These are phyloP conservation scores for Dolichopus griseipennis DNA, from an alignment of 2,888 invertebrate species.

Conservation along the genomic window DNA sequence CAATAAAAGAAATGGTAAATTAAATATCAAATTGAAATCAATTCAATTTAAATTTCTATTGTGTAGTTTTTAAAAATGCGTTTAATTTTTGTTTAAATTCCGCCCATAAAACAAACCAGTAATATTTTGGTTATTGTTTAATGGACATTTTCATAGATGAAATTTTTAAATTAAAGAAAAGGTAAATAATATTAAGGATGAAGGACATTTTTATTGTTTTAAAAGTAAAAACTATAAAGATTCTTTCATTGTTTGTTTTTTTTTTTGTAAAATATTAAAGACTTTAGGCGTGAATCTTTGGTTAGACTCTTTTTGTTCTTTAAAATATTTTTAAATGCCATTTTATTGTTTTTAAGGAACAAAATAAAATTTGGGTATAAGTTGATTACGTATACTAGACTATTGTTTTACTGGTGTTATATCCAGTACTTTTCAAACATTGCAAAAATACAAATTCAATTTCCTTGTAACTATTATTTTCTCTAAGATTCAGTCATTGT, in stretches of 20 bases:
- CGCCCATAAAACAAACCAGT: neutral
- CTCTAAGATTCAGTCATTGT: neutral
- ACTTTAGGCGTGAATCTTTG: neutral
- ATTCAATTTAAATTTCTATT: neutral
- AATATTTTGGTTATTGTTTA: neutral
- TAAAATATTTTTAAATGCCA: neutral
- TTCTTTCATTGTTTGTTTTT: neutral
- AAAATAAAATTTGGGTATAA: neutral
- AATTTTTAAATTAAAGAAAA: neutral
- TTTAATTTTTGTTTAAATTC: neutral
- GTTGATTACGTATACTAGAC: neutral
- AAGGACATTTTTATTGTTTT: too few species aligned
- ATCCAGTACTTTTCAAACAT: too few species aligned
- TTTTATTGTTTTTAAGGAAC: neutral
- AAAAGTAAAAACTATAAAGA: neutral
- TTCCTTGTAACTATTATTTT: too few species aligned
- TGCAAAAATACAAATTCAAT: too few species aligned
- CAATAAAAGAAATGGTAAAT: neutral
- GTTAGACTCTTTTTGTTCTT: neutral
- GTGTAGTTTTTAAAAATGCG: neutral
- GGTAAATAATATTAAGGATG: too few species aligned
- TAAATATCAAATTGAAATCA: neutral
- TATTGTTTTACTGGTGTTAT: too few species aligned
- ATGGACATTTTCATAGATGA: neutral
- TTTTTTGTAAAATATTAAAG: neutral